These are phyloP conservation scores for Orthosia gothica DNA, from an alignment of 2,888 invertebrate genomes.

Conservation along the genomic window DNA sequence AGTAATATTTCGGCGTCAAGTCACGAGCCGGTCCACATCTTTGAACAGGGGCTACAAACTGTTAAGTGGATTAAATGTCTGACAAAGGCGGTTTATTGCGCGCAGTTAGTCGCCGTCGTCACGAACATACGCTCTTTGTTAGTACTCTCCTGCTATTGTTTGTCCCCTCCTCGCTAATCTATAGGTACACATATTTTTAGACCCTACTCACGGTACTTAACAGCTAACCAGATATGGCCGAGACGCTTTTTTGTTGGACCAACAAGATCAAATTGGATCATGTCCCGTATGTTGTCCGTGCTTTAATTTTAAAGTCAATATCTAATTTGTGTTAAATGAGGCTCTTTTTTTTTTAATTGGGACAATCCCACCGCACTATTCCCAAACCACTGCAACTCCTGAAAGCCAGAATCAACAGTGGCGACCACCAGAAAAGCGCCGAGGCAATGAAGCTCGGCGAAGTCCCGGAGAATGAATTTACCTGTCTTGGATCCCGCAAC, in stretches of 20 bases:
- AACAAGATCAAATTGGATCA: conserved; percentile 76
- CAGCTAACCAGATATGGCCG: conserved; percentile 65
- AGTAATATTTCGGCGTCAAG: conserved; percentile 81
- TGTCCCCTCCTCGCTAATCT: conserved; percentile 65
- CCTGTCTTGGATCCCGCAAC: too few species aligned
- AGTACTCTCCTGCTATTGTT: conserved; percentile 79
- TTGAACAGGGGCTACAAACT: conserved; percentile 81
- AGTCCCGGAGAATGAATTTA: too few species aligned
- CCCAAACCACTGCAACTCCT: too few species aligned
- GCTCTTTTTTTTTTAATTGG: too few species aligned
- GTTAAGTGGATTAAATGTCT: conserved; percentile 88
- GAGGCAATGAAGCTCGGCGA: too few species aligned
- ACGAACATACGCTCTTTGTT: conserved; percentile 78
- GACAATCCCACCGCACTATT: too few species aligned
- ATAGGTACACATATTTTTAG: conserved; percentile 66
- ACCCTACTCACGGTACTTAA: conserved; percentile 61
- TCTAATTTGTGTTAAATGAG: conserved; percentile 28
- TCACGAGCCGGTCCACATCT: conserved; percentile 72
- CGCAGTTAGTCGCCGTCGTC: conserved; percentile 76
- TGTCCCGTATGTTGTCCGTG: conserved; percentile 66
- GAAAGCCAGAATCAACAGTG: too few species aligned
- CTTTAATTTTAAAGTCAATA: conserved; percentile 36
- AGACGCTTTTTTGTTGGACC: conserved; percentile 69
- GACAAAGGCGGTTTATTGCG: conserved; percentile 85
- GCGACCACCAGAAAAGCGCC: too few species aligned